Evolutionary conservation across 2,113 vertebrate genomes (phyloP).

Genomic region (Menidia beryllina): DNA sequence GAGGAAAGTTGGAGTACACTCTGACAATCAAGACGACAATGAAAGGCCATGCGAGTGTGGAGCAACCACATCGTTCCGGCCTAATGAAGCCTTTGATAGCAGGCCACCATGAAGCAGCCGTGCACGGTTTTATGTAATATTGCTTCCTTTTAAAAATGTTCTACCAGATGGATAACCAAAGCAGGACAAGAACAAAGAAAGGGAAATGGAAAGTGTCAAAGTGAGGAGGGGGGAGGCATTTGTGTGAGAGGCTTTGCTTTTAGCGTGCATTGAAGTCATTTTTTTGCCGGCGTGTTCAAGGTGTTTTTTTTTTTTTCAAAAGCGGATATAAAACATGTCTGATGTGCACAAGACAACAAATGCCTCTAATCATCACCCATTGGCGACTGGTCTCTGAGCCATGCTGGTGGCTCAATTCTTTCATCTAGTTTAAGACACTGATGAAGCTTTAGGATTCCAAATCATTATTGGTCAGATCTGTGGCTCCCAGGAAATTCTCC

Average conservation of each 20-base stretch:
- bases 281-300: not conserved
- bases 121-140: constrained; percentile 64
- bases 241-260: constrained; percentile 32
- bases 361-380: no score
- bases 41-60: constrained; percentile 40
- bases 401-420: no score
- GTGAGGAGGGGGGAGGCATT: constrained; percentile 15
- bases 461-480: not conserved
- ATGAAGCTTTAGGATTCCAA: not conserved
- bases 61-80: constrained; percentile 63
- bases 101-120: constrained; percentile 58
- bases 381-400: no score
- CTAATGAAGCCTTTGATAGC: constrained; percentile 70
- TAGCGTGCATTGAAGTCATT: constrained; percentile 25
- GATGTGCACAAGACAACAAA: not conserved
- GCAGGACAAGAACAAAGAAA: constrained; percentile 55
- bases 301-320: not conserved
- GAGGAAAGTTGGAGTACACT: constrained; percentile 68
- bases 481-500: no score
- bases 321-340: not conserved
- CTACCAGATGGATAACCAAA: constrained; percentile 47
- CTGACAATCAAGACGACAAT: constrained; percentile 69
- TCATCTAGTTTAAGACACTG: no score
- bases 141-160: constrained; percentile 36
- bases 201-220: constrained; percentile 46